Evolutionary conservation across 2,888 invertebrate genomes (phyloP).

Genomic region (Eustalomyia histrio): DNA sequence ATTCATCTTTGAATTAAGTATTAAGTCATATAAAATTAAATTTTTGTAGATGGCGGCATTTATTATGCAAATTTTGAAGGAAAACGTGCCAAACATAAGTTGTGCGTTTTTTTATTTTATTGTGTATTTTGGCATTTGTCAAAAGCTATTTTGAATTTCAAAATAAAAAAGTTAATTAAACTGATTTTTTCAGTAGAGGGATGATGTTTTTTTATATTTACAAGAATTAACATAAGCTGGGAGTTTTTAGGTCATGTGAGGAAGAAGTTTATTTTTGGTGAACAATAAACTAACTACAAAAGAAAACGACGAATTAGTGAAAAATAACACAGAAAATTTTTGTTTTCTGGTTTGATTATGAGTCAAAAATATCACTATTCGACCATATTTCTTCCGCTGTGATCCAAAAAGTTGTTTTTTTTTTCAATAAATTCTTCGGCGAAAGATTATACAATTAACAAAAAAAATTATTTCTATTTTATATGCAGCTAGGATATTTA

Average conservation of each 20-base stretch:
- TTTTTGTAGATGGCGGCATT: constrained; percentile 23
- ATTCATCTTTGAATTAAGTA: constrained; percentile 10
- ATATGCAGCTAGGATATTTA: no score
- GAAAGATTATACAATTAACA: no score
- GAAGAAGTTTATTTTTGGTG: not conserved
- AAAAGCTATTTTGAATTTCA: constrained; percentile 8
- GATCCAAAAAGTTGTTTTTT: no score
- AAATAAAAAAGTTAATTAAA: constrained; percentile 17
- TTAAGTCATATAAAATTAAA: constrained; percentile 15
- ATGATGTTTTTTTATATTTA: not conserved
- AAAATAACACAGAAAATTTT: no score
- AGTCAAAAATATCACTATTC: no score
- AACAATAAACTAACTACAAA: not conserved
- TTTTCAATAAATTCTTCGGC: no score
- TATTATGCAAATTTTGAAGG: constrained; percentile 55
- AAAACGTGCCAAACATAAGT: constrained; percentile 34
- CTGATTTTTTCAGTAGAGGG: constrained; percentile 2
- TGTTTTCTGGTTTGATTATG: no score
- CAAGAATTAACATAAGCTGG: not conserved
- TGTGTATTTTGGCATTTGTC: not conserved
- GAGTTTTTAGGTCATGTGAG: not conserved
- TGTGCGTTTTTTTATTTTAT: constrained; percentile 20
- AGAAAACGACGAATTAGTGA: not conserved
- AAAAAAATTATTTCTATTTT: no score
- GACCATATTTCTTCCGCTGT: no score